Percentiles rank a stretch among this genome's conserved stretches.
Conservation (phyloP, 2,797 vertebrate species). For the Tangara arthus region DNA sequence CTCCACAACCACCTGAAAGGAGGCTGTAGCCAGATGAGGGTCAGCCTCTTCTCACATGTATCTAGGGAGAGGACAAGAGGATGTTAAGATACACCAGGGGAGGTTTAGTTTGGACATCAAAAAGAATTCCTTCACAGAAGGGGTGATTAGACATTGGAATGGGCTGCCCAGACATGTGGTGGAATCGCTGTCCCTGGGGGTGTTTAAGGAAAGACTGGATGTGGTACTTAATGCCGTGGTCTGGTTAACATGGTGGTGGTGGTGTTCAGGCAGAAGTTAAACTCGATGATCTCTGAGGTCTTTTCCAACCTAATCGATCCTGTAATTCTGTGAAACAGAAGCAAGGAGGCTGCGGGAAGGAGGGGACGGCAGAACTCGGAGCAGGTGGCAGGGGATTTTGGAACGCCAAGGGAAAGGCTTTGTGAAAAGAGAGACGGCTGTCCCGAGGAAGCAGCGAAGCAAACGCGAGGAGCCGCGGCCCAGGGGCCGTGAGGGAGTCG, state of each 20-base stretch:
- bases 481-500: rapidly evolving
- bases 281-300: neutral
- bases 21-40: neutral
- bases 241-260: neutral
- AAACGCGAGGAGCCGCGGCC: rapidly evolving
- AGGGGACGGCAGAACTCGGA: too few relatives aligned
- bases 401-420: rapidly evolving
- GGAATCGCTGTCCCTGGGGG: neutral
- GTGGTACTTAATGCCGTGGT: neutral
- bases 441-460: too few relatives aligned
- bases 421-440: too few relatives aligned
- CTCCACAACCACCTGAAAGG: neutral
- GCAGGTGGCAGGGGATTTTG: rapidly evolving
- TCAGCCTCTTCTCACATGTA: neutral
- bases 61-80: neutral
- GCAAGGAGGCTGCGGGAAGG: too few relatives aligned
- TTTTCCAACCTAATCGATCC: neutral
- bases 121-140: neutral
- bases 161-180: neutral
- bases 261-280: neutral
- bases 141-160: neutral
- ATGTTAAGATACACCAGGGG: rapidly evolving
- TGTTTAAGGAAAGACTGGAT: neutral
- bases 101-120: neutral
- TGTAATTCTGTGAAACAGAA: neutral